Evolutionary conservation across 2,888 invertebrate genomes (phyloP).

Genomic region (Drosophila basisetae): DNA sequence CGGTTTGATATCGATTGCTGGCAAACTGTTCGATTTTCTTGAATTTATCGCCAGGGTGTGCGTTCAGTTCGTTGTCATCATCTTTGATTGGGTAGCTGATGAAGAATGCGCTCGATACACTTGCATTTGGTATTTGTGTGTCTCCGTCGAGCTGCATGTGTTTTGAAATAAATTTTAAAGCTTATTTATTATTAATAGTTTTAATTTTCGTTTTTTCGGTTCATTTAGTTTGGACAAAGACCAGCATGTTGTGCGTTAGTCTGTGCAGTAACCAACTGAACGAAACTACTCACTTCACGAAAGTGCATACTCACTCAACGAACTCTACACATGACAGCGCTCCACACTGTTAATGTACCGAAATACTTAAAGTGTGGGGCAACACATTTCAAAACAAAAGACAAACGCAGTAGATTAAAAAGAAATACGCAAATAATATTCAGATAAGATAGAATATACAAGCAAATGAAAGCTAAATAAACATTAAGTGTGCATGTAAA

Average conservation of each 20-base stretch:
- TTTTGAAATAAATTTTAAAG: neutral
- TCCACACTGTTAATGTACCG: constrained; percentile 16
- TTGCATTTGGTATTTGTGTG: constrained; percentile 37
- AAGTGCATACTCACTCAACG: constrained; percentile 4
- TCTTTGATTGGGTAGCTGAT: constrained; percentile 45
- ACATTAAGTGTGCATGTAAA: neutral
- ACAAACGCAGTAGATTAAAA: neutral
- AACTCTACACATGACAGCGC: neutral
- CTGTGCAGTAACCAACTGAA: constrained; percentile 13
- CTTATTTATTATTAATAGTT: neutral
- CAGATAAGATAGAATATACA: neutral
- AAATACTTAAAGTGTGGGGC: constrained; percentile 17
- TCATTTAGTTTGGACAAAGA: constrained; percentile 19
- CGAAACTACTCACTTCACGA: constrained; percentile 7
- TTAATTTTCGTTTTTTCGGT: neutral
- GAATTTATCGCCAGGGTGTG: constrained; percentile 25
- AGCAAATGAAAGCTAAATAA: too few relatives aligned
- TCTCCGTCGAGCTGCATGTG: constrained; percentile 60
- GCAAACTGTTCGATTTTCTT: constrained; percentile 56
- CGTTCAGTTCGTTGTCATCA: constrained; percentile 15
- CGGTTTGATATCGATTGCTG: constrained; percentile 19
- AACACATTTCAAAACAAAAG: neutral
- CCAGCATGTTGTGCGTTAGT: constrained; percentile 1
- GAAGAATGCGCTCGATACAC: constrained; percentile 40
- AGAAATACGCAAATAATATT: neutral